Evolutionary conservation across 2,888 invertebrate species (phyloP), one percentile per base, ranked within the genome.

Genomic region (Dysmachus trigonus): DNA sequence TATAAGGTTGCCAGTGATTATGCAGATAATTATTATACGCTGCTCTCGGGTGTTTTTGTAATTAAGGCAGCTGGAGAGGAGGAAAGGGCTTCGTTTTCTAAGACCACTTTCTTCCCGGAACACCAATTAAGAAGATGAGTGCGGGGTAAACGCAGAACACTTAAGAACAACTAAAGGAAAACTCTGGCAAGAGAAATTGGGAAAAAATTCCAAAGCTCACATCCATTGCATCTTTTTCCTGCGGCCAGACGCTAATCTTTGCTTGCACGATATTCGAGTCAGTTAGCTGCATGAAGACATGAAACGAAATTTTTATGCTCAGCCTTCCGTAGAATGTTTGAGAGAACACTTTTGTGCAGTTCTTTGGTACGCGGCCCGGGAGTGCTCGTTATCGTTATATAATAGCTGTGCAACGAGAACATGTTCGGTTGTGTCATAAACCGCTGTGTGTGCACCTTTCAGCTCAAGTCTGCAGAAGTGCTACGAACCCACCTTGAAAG

Each of bases 291-390:
- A 76, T 76, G 76, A 76, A 76, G 76, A 76, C 76, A 76, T 76
- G 35, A 76, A 76, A 76, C 33, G 76, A 86, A 84, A 81, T 73
- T 86, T 86, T 86, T 84, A 86, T 86, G 86, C 84, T 84, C 72
- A 84, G 86, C 86, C 86, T 77, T 84, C 86, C 86, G 84, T 86
- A 41, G 84, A 83, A 84, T 51, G 22, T 76, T 38, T 76, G 35
- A 76, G 76, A 76, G 76, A 76, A 76, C 76, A 76, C 76, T 76
- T 76, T 33, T 76, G 76, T 76, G 38, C 73, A 73, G 76, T 18
- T 38, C 18, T 74, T 74, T 74, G n/a, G 18, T 76, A 22, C 10
- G 18, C 22, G 22, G 35, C 38, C 18, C 18, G 18, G 76, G 10
- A 10, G 22, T n/a, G 76, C 76, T 76, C 41, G 76, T 76, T 76